Percentiles rank a stretch among this genome's conserved stretches.
Conservation (phyloP, 2,113 vertebrate species). For the Pomatorhinus ruficollis region DNA sequence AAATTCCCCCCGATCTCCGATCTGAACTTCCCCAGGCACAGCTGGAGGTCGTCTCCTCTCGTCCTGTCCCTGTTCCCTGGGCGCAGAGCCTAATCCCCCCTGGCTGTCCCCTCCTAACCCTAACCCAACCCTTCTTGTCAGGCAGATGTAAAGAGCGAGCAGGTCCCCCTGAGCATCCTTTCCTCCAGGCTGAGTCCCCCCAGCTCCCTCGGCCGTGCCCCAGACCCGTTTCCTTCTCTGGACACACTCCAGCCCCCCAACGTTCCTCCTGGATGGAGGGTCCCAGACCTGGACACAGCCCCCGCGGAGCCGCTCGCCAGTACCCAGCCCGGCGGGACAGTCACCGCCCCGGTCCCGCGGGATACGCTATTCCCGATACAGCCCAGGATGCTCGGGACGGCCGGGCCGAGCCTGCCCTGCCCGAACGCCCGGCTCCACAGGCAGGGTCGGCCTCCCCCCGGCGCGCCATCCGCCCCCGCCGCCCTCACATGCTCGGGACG, state of each 20-base stretch:
- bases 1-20: background rate
- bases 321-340: background rate
- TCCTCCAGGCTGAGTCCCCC: background rate
- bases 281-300: background rate
- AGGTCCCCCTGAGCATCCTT: rapidly evolving
- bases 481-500: slow-evolving; percentile 82
- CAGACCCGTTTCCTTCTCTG: background rate
- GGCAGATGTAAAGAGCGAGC: background rate
- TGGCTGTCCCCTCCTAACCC: background rate
- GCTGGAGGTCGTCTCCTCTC: background rate
- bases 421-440: too few species aligned
- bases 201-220: background rate
- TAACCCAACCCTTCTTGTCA: background rate
- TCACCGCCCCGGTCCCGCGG: background rate
- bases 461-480: background rate
- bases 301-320: background rate
- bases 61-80: background rate
- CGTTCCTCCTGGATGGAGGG: rapidly evolving
- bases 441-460: background rate
- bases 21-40: background rate
- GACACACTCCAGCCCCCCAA: background rate
- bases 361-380: rapidly evolving
- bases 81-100: background rate
- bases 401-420: background rate
- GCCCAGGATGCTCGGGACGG: background rate